Base-by-base conservation (phyloP, 1,140 invertebrate species). In the Bathynomus jamesi region DNA sequence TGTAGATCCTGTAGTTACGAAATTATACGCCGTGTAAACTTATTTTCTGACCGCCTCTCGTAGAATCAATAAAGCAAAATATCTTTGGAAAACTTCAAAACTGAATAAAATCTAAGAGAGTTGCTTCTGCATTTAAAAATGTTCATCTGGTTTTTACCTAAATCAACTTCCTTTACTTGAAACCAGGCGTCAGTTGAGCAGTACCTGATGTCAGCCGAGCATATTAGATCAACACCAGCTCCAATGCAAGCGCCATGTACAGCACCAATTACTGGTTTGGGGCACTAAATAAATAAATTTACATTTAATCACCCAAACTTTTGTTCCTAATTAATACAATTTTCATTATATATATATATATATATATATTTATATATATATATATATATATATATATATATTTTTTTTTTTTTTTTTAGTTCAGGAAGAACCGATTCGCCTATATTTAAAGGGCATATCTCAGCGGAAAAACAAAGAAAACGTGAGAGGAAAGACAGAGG, bases 121-220 rank as follows among this genome's bases (percentile, higher is more conserved):
- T 2, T 60, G 53, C 2, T 5, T n/a, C 5, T 60, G 25, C n/a
- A n/a, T 17, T n/a, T 60, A 60, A 60, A 2, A 60, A 60, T 5
- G 25, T 3, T 60, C n/a, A n/a, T n/a, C n/a, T n/a, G n/a, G n/a
- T n/a, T n/a, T 67, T 72, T 76, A 83, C 84, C 82, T 27, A 84
- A 78, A 69, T 83, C 83, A 65, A 89, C 90, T 85, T 96, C 93
- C 82, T 95, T 95, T 7, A 96, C 87, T 84, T 91, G 89, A 81
- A 98, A 99, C 86, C 89, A 96, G 5, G 96, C 90, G 84, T 98
- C 94, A 75, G 88, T 82, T 0, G 93, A 88, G 80, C 92, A 95
- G 80, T 95, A 96, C 72, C 97, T 87, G 77, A 99, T 93, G 84
- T 99, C 96, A 71, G 91, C 88, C 24, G 91, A 89, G 40, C 89